phyloP scores from a whole-genome alignment of 2,113 vertebrate genomes.

The Gavialis gangeticus region DNA sequence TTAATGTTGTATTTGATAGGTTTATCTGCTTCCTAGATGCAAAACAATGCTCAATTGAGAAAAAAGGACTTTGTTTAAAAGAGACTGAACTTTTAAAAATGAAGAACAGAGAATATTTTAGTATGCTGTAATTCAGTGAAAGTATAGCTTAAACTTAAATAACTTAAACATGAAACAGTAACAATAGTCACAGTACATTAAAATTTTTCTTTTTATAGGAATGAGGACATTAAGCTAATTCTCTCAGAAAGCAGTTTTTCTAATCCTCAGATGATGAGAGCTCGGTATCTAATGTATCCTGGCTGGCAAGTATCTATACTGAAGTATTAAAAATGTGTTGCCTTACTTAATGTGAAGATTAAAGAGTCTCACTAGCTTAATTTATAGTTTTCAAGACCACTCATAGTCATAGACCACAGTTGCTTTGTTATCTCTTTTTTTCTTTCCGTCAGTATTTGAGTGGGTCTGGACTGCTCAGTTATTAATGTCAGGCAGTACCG shows the following conservation, averaged over 20 bases:
- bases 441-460: neutral
- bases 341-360: conserved; percentile 58
- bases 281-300: conserved; percentile 93
- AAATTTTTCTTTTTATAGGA: conserved; percentile 81
- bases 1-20: neutral
- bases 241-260: conserved; percentile 91
- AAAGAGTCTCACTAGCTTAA: conserved; percentile 24
- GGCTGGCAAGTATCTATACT: conserved; percentile 89
- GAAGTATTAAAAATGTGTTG: conserved; percentile 49
- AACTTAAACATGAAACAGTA: too few species aligned
- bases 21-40: neutral
- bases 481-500: too few species aligned
- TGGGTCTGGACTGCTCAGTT: too few species aligned
- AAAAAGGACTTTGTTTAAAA: neutral
- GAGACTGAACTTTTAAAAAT: neutral
- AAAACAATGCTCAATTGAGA: neutral
- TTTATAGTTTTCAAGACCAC: conserved; percentile 17
- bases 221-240: conserved; percentile 92
- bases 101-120: neutral
- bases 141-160: neutral
- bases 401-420: conserved; percentile 20
- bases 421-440: neutral
- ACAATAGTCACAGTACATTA: neutral
- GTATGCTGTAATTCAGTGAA: neutral
- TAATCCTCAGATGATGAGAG: conserved; percentile 89